A percentile compares a stretch with the other conserved stretches of the same genome.
Conservation (phyloP, 1,140 invertebrate genomes). For the Listronotus bonariensis region DNA sequence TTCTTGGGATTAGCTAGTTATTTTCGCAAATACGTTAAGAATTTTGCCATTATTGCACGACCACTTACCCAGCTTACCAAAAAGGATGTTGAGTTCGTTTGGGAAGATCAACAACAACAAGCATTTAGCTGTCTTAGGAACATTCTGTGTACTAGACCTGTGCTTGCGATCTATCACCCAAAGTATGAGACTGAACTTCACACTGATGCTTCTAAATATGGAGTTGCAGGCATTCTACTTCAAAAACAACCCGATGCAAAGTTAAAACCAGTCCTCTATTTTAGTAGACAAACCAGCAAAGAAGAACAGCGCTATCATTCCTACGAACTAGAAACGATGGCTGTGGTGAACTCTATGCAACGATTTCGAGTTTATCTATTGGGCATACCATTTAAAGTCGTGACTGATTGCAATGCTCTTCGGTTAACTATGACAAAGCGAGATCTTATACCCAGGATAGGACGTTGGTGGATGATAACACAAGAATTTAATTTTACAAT, state of each 20-base stretch:
- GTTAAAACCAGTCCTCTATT: not conserved
- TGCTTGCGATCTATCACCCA: too few species aligned
- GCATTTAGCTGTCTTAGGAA: too few species aligned
- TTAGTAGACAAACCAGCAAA: not conserved
- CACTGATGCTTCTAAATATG: too few species aligned
- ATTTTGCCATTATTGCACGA: too few species aligned
- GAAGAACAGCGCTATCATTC: not conserved
- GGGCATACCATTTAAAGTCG: not conserved
- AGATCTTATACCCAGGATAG: not conserved
- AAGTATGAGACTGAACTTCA: too few species aligned
- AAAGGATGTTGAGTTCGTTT: too few species aligned
- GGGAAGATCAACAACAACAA: too few species aligned
- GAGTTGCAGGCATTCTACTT: too few species aligned
- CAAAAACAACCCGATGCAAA: not conserved
- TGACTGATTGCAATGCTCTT: constrained; percentile 1
- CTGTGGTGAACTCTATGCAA: not conserved
- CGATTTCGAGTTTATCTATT: not conserved
- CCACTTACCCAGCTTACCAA: too few species aligned
- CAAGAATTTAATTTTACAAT: not conserved
- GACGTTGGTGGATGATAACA: not conserved
- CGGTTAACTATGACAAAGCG: not conserved
- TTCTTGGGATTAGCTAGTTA: too few species aligned
- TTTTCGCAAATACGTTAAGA: too few species aligned
- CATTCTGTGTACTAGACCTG: too few species aligned
- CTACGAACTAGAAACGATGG: not conserved